A percentile compares a stretch with the other conserved stretches of the same genome.
These are phyloP conservation scores for Camelus dromedarius DNA, from an alignment of 2,113 vertebrate genomes.

Conservation along the genomic window DNA sequence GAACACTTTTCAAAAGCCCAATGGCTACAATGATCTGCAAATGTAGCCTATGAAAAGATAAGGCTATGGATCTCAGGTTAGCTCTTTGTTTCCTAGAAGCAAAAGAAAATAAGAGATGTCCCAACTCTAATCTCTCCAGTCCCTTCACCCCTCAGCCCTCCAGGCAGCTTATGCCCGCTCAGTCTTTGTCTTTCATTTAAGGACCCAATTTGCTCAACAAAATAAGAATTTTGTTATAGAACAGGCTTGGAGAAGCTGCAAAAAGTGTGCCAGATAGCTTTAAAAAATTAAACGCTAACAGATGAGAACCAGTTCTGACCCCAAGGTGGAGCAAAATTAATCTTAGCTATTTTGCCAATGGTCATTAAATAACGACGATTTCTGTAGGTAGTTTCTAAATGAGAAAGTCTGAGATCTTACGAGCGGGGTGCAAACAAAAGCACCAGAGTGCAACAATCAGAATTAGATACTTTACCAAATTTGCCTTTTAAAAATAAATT, in stretches of 20 bases:
- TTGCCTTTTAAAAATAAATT: slow-evolving; percentile 69
- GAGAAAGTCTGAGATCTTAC: background rate
- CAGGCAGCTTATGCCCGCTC: background rate
- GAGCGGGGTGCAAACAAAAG: background rate
- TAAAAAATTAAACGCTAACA: slow-evolving; percentile 57
- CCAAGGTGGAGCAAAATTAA: slow-evolving; percentile 47
- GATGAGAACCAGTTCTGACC: slow-evolving; percentile 61
- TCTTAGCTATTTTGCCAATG: slow-evolving; percentile 41
- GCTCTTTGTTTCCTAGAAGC: background rate
- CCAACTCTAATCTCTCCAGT: background rate
- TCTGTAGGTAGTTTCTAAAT: background rate
- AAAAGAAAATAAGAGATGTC: background rate
- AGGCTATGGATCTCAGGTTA: background rate
- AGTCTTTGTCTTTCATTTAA: background rate
- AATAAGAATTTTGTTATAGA: background rate
- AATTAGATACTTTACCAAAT: slow-evolving; percentile 21
- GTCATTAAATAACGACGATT: slow-evolving; percentile 44
- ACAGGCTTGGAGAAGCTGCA: slow-evolving; percentile 4
- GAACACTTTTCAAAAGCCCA: background rate
- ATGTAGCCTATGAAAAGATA: background rate
- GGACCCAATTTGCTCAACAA: slow-evolving; percentile 47
- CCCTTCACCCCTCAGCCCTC: no score
- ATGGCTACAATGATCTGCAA: background rate
- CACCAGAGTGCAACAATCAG: background rate
- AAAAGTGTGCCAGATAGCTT: background rate